Evolutionary conservation across 92 coral and sea anemone species (phyloP).

Genomic region (Virgularia gustaviana): DNA sequence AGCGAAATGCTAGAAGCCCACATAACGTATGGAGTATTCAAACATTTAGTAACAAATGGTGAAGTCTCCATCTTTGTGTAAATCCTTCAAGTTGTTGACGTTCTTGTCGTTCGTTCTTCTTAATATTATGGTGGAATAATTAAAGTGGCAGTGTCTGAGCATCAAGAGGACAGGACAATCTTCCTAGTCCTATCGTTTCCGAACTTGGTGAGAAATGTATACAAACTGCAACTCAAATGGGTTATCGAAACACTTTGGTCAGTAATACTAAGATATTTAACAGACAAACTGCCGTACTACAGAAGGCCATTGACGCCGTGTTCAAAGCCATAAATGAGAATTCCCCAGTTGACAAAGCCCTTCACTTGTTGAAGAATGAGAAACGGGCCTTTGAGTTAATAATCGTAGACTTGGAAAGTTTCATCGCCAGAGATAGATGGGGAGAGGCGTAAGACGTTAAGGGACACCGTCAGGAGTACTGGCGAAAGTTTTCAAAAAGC

Average conservation of each 20-base stretch:
- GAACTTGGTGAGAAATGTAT: slow-evolving; percentile 22
- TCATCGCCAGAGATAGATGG: slow-evolving; percentile 46
- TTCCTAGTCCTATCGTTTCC: not conserved
- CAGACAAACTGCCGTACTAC: not conserved
- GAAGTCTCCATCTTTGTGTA: no score
- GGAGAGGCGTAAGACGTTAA: slow-evolving; percentile 26
- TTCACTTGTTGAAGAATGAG: slow-evolving; percentile 32
- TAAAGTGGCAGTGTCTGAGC: no score
- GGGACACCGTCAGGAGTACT: not conserved
- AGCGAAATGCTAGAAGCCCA: no score
- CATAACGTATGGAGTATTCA: no score
- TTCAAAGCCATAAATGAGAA: slow-evolving; percentile 28
- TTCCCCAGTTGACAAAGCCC: slow-evolving; percentile 11
- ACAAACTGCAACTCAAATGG: slow-evolving; percentile 30
- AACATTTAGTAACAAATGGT: no score
- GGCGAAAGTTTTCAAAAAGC: slow-evolving; percentile 1
- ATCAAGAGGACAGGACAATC: not conserved
- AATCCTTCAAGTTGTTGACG: no score
- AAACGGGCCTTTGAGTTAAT: slow-evolving; percentile 1
- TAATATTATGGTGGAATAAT: no score
- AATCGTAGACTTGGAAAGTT: slow-evolving; percentile 1
- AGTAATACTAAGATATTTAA: not conserved
- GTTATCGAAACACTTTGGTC: slow-evolving; percentile 9
- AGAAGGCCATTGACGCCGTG: slow-evolving; percentile 17
- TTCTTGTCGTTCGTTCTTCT: no score